Evolutionary conservation across 2,888 invertebrate genomes (phyloP), one percentile per base, ranked within the genome.

Genomic region (Acronicta leporina): DNA sequence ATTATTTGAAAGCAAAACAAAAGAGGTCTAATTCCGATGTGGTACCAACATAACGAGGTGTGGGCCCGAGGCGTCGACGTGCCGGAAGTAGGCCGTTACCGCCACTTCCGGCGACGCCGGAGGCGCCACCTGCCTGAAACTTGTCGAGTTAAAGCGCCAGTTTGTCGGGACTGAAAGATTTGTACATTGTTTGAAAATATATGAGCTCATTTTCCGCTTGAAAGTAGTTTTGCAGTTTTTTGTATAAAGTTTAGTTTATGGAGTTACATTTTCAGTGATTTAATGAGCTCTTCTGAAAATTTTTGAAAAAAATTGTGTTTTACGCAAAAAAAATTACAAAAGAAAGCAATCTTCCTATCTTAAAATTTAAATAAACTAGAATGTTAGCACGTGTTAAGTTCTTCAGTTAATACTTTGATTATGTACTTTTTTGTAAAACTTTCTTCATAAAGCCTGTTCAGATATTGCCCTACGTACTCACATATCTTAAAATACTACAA

Each of bases 51-150:
- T 69, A 79, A 73, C 68, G 63, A 72, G 72, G 72, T 73, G 70
- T 56, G 62, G 57, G 68, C 70, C 48, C 58, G 75, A 81, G 84
- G 86, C 83, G 88, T 81, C 84, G 73, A 81, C 85, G 83, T 82
- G 83, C 79, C 87, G 89, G 90, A 89, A 87, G 86, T 81, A 80
- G 83, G 86, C 86, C 82, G 87, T 87, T 87, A 86, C 86, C 83
- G 83, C 82, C 80, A 81, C 84, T 81, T 88, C 88, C 88, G 81
- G 77, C 35, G 50, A 53, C 73, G 79, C 79, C 78, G 77, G 75
- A 76, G 77, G 81, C 82, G 80, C 80, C 82, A 87, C 86, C 87
- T 87, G 84, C 80, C 83, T 75, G 75, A 65, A 82, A 84, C 85
- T 85, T 82, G 82, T 80, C 80, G 81, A 81, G 83, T 80, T 81